phyloP scores from a whole-genome alignment of 2,797 vertebrate species.

The Pelodytes ibericus region DNA sequence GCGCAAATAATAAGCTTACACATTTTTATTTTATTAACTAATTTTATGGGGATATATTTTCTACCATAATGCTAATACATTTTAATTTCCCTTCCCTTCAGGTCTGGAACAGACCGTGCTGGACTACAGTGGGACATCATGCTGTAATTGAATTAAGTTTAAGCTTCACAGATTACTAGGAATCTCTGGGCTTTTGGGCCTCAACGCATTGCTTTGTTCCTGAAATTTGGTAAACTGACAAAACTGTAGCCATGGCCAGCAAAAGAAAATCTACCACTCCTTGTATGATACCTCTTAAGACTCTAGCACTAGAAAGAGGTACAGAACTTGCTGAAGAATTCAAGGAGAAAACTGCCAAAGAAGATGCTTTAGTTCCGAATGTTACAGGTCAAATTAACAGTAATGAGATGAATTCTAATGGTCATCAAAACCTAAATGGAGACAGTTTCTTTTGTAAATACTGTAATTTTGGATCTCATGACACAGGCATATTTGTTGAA shows the following conservation, averaged over 20 bases:
- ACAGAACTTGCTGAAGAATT: slow-evolving; percentile 64
- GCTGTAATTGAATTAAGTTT: slow-evolving; percentile 7
- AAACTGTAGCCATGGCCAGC: slow-evolving; percentile 84
- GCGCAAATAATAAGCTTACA: too few relatives aligned
- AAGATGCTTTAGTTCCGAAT: slow-evolving; percentile 59
- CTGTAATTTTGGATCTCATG: slow-evolving; percentile 88
- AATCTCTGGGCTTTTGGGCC: neutral
- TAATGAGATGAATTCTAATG: slow-evolving; percentile 65
- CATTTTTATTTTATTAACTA: too few relatives aligned
- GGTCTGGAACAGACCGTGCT: neutral
- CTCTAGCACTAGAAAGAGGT: slow-evolving; percentile 73
- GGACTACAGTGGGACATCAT: neutral
- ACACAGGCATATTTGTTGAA: slow-evolving; percentile 87
- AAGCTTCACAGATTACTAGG: neutral
- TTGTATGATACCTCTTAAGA: slow-evolving; percentile 96
- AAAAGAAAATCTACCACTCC: slow-evolving; percentile 97
- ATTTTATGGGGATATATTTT: too few relatives aligned
- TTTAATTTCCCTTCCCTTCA: too few relatives aligned
- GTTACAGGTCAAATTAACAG: slow-evolving; percentile 49
- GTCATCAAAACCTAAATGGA: slow-evolving; percentile 70
- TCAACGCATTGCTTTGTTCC: neutral
- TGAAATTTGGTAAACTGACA: slow-evolving; percentile 39
- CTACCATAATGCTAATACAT: too few relatives aligned
- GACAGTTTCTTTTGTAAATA: slow-evolving; percentile 84
- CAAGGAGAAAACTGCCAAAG: slow-evolving; percentile 70